Percentiles rank a stretch among this genome's conserved stretches.
Evolutionary conservation across 2,888 invertebrate species (phyloP).

Genomic region (Rotaria socialis): DNA sequence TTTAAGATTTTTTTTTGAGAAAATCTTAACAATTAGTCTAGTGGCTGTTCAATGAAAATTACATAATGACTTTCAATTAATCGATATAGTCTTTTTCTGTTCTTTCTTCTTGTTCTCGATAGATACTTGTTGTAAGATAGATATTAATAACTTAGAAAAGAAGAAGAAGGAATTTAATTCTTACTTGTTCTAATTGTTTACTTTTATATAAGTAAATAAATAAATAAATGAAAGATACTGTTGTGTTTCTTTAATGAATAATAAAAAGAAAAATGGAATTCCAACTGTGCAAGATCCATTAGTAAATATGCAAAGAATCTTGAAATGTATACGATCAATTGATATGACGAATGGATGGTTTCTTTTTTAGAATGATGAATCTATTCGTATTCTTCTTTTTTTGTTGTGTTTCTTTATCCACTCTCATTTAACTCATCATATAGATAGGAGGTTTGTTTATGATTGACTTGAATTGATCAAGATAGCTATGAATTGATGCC

Average conservation of each 20-base stretch:
- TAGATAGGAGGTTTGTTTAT: conserved; percentile 9
- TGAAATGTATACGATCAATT: conserved; percentile 29
- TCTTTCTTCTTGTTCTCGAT: too few species aligned
- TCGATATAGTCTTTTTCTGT: too few species aligned
- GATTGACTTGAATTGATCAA: conserved; percentile 16
- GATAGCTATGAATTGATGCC: conserved; percentile 31
- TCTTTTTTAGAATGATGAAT: conserved; percentile 1
- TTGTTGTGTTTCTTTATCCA: too few species aligned
- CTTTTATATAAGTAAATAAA: conserved; percentile 10
- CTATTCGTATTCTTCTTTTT: neutral
- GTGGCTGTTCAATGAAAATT: neutral
- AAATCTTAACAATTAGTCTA: neutral
- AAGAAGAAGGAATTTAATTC: neutral
- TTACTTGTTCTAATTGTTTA: neutral
- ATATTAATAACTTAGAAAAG: too few species aligned
- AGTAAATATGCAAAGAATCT: conserved; percentile 1
- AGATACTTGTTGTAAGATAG: too few species aligned
- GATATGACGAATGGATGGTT: neutral
- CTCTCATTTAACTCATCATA: neutral
- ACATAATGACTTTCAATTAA: neutral
- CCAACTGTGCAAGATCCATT: neutral
- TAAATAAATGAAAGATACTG: neutral
- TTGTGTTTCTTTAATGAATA: neutral
- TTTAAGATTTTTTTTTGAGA: neutral
- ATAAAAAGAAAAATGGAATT: neutral